Evolutionary conservation across 2,888 invertebrate species (phyloP), one percentile per base, ranked within the genome.

Genomic region (Melinaea menophilus): DNA sequence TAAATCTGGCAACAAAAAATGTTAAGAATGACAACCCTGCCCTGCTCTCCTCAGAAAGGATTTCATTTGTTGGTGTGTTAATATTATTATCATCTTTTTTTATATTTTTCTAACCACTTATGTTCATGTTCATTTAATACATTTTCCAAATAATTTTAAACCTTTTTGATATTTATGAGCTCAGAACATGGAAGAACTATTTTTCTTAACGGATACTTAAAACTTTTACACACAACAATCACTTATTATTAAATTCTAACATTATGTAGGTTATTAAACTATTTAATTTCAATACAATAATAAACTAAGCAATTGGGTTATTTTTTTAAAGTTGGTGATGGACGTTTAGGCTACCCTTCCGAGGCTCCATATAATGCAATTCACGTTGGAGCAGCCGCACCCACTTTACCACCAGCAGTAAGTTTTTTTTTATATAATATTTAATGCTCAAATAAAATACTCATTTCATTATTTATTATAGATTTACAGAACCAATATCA

Each of bases 371-470:
- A 95, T 78, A 95, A 97, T 90, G 98, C 97, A 22, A 98, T 98
- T 73, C 98, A 98, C 85, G 97, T 97, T 5, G 98, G 97, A 59
- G 98, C 97, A 9, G 97, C 97, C 45, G 95, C 97, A 9, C 93
- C 95, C 4, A 92, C 91, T 63, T 89, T 96, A 63, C 97, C 97
- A 35, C 91, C 94, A 81, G 92, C 93, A 72, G 93, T 97, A 80
- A 92, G 87, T 90, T 41, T 41, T 9, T n/a, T 9, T 41, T 41
- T 9, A 3, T 9, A 9, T 41, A 5, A 41, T 41, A 9, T 41
- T 3, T 9, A 7, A 9, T 41, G 9, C 7, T 9, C 1, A 9
- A 41, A 41, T 7, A 41, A 9, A 7, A 41, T 41, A 41, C 7
- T 2, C 7, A 7, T 41, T 1, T 37, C n/a, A n/a, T n/a, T n/a